These are phyloP conservation scores for Cygnus olor DNA, from an alignment of 2,797 vertebrate genomes.

Conservation along the genomic window DNA sequence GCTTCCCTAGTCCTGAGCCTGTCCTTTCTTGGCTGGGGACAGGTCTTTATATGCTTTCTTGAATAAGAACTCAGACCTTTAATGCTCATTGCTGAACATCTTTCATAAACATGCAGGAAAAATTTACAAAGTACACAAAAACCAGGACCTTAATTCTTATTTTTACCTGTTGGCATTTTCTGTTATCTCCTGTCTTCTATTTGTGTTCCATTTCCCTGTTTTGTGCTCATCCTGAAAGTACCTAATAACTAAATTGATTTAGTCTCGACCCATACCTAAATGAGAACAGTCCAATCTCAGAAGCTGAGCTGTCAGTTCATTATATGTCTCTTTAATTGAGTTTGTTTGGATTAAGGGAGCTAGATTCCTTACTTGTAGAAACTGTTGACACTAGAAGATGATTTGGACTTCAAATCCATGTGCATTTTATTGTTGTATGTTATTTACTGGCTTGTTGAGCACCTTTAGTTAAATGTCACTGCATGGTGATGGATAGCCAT, in stretches of 20 bases:
- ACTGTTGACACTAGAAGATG: background rate
- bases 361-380: background rate
- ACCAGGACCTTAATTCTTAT: background rate
- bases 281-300: background rate
- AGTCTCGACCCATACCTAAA: background rate
- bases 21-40: background rate
- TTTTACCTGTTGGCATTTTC: background rate
- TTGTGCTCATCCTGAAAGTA: background rate
- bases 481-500: background rate
- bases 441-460: constrained; percentile 13
- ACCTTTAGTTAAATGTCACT: background rate
- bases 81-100: background rate
- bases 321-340: background rate
- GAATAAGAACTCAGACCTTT: background rate
- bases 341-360: background rate
- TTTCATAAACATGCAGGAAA: background rate
- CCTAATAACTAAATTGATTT: background rate
- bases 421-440: background rate
- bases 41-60: background rate
- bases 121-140: background rate
- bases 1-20: too few species aligned
- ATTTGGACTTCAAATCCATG: background rate
- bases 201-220: background rate
- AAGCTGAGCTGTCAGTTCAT: background rate
- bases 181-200: background rate